These are phyloP conservation scores for Lucilia sericata DNA, from an alignment of 1,140 invertebrate species.

Conservation along the genomic window DNA sequence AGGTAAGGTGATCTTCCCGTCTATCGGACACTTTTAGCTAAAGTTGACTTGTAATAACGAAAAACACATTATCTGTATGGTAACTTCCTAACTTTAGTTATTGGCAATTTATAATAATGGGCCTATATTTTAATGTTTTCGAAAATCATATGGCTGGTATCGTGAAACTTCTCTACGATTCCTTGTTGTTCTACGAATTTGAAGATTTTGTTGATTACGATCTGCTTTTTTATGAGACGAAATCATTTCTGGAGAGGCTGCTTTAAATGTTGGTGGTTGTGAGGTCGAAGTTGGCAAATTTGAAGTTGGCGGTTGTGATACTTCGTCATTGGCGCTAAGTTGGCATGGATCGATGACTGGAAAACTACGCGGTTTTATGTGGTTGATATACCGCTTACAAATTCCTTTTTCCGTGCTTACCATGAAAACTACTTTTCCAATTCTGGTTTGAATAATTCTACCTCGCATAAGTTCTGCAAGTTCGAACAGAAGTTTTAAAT, in stretches of 20 bases:
- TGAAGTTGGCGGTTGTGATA: neutral
- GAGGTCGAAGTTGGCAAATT: neutral
- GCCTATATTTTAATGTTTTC: too few species aligned
- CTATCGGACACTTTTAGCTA: too few species aligned
- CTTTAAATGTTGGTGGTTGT: neutral
- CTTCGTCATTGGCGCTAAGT: neutral
- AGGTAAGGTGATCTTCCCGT: too few species aligned
- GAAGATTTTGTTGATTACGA: neutral
- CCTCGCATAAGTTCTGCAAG: too few species aligned
- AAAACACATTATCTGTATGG: too few species aligned
- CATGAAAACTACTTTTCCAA: neutral
- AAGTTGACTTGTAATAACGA: too few species aligned
- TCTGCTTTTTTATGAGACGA: neutral
- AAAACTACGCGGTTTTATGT: neutral
- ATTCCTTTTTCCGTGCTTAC: neutral
- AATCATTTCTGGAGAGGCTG: neutral
- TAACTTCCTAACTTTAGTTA: too few species aligned
- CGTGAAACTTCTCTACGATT: neutral
- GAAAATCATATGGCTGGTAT: too few species aligned
- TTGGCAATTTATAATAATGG: too few species aligned
- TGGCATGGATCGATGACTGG: neutral
- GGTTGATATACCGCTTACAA: neutral
- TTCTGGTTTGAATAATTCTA: neutral
- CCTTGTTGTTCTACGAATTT: neutral
- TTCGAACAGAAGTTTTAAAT: slow-evolving; percentile 20